Conservation (phyloP, 2,888 invertebrate genomes). For the Pammene fasciana region DNA sequence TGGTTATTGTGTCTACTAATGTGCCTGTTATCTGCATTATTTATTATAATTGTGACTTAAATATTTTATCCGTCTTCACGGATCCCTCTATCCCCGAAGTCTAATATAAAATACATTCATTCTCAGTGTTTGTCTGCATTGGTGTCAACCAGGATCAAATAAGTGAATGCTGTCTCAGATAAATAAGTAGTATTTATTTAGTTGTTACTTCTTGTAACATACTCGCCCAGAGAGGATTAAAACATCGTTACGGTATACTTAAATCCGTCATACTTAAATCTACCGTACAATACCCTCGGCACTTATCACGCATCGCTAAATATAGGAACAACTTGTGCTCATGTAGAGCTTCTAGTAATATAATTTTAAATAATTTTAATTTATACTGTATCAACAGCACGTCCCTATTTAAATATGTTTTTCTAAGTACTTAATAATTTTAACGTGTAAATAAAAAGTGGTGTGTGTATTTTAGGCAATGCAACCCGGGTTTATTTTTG, state of each 20-base stretch:
- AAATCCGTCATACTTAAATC: slow-evolving; percentile 31
- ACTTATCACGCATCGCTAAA: slow-evolving; percentile 64
- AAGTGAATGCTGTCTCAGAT: slow-evolving; percentile 8
- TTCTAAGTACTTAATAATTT: too few relatives aligned
- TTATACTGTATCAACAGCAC: slow-evolving; percentile 3
- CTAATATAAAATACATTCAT: not conserved
- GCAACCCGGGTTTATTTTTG: too few relatives aligned
- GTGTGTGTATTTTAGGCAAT: too few relatives aligned
- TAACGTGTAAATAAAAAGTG: too few relatives aligned
- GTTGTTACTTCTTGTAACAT: not conserved
- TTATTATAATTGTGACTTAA: too few relatives aligned
- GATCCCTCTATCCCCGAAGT: not conserved
- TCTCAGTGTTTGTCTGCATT: not conserved
- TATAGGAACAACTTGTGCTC: slow-evolving; percentile 65
- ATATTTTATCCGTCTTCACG: too few relatives aligned
- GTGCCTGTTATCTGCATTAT: too few relatives aligned
- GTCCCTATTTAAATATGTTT: not conserved
- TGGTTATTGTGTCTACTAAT: too few relatives aligned
- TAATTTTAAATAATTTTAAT: slow-evolving; percentile 40
- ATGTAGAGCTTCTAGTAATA: slow-evolving; percentile 50
- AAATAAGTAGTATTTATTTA: not conserved
- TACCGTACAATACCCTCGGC: slow-evolving; percentile 55
- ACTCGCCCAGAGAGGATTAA: slow-evolving; percentile 17
- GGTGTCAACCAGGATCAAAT: slow-evolving; percentile 10
- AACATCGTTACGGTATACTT: slow-evolving; percentile 25